Evolutionary conservation across 2,888 invertebrate species (phyloP), one percentile per base, ranked within the genome.

Genomic region (Mythimna loreyi): DNA sequence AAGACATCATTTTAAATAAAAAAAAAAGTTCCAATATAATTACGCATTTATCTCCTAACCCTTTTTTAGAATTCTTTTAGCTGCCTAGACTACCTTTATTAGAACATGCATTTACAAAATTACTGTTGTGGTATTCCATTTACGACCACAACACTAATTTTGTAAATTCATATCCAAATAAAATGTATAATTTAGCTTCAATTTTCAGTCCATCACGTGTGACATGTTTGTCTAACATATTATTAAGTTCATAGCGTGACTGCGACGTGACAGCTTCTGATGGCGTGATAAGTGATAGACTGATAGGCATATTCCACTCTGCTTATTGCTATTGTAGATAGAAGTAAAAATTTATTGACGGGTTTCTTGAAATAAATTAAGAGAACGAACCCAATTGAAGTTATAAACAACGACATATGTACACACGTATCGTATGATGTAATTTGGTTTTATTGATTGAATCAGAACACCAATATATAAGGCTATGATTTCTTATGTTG

Each of bases 201-300:
- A 55, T 71, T 62, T 25, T 47, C 71, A 23, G 45, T 62, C 8
- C 19, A 21, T 47, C 57, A 72, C 63, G 71, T 50, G 23, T 9
- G 45, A 8, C 23, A 25, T 67, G 49, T 77, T 72, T 72, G 33
- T 64, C 36, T 25, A 40, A 21, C 4, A 53, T 50, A 56, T 47
- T 62, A 61, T 64, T 52, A 71, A 30, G 52, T 58, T 28, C 13
- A 2, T 25, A 50, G 59, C 66, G 72, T 67, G 72, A 77, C 67
- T 67, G n/a, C n/a, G n/a, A n/a, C n/a, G n/a, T n/a, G 58, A 57
- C 62, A n/a, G 19, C 19, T 45, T 75, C 61, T 50, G 59, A 59
- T 77, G 49, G 3, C 1, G 25, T 8, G 59, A 71, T 71, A 59
- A 47, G 45, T n/a, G 56, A 61, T 61, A 50, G 62, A 50, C 45